Conservation (phyloP, 2,888 invertebrate species). For the Mesorhabditis sp. region DNA sequence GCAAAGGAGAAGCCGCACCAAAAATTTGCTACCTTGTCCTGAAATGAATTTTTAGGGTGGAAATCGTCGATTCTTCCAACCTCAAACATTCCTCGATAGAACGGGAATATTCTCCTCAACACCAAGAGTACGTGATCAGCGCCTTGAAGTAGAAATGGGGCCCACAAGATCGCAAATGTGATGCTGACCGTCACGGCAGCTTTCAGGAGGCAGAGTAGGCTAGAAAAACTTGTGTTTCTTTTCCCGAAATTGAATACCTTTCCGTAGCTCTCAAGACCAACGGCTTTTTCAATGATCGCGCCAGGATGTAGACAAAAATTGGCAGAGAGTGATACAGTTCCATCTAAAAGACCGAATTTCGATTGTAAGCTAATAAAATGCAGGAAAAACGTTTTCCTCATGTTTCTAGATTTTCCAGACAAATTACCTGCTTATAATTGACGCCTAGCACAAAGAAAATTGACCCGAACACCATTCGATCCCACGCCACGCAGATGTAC, state of each 20-base stretch:
- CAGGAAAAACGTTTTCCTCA: slow-evolving; percentile 24
- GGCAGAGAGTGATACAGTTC: slow-evolving; percentile 93
- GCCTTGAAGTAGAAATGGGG: slow-evolving; percentile 68
- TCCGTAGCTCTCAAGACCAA: neutral
- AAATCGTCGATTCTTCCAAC: slow-evolving; percentile 45
- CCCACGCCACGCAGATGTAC: slow-evolving; percentile 67
- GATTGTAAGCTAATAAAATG: too few species aligned
- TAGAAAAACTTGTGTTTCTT: neutral
- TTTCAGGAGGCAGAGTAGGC: slow-evolving; percentile 60
- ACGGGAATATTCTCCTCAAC: slow-evolving; percentile 79
- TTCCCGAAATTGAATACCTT: neutral
- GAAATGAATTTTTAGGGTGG: slow-evolving; percentile 23
- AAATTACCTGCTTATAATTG: slow-evolving; percentile 82
- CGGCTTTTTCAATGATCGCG: slow-evolving; percentile 61
- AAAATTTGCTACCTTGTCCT: slow-evolving; percentile 92
- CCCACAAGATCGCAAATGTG: slow-evolving; percentile 76
- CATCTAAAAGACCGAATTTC: slow-evolving; percentile 66
- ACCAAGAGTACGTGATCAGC: slow-evolving; percentile 66
- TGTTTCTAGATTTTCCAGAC: neutral
- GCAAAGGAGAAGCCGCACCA: slow-evolving; percentile 88
- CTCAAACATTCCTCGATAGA: slow-evolving; percentile 88
- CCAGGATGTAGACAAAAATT: slow-evolving; percentile 82
- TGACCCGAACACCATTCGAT: slow-evolving; percentile 66
- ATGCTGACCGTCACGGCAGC: slow-evolving; percentile 62
- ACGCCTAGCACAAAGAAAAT: slow-evolving; percentile 78